phyloP scores from a whole-genome alignment of 2,797 vertebrate genomes.

The Cheirogaleus major region DNA sequence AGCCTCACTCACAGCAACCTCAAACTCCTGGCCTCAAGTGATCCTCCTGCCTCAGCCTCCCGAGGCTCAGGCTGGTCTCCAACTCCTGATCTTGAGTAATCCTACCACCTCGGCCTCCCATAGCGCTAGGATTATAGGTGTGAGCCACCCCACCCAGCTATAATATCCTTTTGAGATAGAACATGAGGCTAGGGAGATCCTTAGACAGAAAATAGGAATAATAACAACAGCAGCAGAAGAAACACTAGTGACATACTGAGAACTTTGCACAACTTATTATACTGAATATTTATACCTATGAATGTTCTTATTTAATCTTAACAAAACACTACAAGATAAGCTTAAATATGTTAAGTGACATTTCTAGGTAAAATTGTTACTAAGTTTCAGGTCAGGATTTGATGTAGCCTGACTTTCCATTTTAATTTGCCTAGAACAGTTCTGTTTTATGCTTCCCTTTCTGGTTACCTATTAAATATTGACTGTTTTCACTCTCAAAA shows the following conservation, averaged over 20 bases:
- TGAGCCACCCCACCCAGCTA: no score
- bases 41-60: no score
- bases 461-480: background rate
- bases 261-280: background rate
- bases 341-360: background rate
- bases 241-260: background rate
- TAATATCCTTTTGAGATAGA: background rate
- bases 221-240: rapidly evolving
- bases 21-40: no score
- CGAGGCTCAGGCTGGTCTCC: no score
- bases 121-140: no score
- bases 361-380: background rate
- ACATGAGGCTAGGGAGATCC: background rate
- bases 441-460: background rate
- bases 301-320: background rate
- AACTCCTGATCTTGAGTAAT: no score
- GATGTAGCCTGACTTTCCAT: background rate
- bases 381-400: background rate
- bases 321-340: background rate
- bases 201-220: background rate
- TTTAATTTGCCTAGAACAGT: background rate
- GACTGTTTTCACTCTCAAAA: background rate
- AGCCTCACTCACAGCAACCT: no score
- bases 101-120: no score
- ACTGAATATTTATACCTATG: background rate